These are phyloP conservation scores for Meleagris gallopavo DNA, from an alignment of 2,113 vertebrate genomes.

Conservation along the genomic window DNA sequence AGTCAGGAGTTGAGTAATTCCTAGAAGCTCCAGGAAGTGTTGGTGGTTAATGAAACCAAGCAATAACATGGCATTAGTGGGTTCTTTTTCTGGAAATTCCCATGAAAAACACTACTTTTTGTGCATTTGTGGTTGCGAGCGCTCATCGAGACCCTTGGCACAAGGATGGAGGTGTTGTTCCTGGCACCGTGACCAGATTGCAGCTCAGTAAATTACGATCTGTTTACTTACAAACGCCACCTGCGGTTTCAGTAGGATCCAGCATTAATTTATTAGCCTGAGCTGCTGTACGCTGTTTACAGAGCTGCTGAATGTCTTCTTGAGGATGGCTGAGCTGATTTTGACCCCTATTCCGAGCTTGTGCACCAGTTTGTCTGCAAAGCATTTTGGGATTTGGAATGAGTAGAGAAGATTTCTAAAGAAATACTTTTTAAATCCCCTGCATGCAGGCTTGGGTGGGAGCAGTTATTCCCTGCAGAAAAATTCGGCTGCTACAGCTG, in stretches of 20 bases:
- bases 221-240: slow-evolving; percentile 50
- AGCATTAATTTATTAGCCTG: slow-evolving; percentile 22
- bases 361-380: background rate
- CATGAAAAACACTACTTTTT: slow-evolving; percentile 4
- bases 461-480: slow-evolving; percentile 56
- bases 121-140: background rate
- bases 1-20: slow-evolving; percentile 42
- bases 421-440: slow-evolving; percentile 34
- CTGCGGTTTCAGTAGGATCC: slow-evolving; percentile 14
- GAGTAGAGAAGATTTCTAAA: slow-evolving; percentile 22
- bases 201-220: background rate
- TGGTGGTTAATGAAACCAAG: slow-evolving; percentile 2
- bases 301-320: background rate
- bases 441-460: slow-evolving; percentile 49
- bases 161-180: slow-evolving; percentile 13
- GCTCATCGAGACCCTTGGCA: background rate
- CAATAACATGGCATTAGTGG: slow-evolving; percentile 32
- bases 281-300: background rate
- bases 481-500: slow-evolving; percentile 44
- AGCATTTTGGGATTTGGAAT: slow-evolving; percentile 38
- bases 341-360: slow-evolving; percentile 21
- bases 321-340: slow-evolving; percentile 39
- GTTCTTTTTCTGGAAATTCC: slow-evolving; percentile 28
- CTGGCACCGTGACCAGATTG: background rate
- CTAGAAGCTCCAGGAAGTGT: slow-evolving; percentile 39